Evolutionary conservation across 1,140 invertebrate genomes (phyloP).

Genomic region (Pseudomyrmex dendroicus): DNA sequence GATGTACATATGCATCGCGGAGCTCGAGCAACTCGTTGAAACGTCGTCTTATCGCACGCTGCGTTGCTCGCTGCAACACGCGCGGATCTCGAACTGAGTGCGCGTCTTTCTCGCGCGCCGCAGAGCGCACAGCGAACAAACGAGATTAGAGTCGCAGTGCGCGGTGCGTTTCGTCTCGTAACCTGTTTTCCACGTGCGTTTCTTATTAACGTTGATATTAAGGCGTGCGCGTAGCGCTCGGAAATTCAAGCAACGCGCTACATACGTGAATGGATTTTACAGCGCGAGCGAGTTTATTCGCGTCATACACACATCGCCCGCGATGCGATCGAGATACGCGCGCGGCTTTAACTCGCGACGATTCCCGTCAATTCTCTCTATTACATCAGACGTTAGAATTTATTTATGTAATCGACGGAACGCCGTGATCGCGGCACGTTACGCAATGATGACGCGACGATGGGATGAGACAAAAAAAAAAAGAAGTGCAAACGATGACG

Average conservation of each 20-base stretch:
- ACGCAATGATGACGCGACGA: not conserved
- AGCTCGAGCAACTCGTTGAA: constrained; percentile 33
- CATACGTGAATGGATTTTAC: constrained; percentile 41
- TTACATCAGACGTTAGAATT: constrained; percentile 24
- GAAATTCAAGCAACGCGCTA: constrained; percentile 31
- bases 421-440: not conserved
- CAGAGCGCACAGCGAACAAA: constrained; percentile 7
- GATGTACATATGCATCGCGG: constrained; percentile 17
- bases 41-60: constrained; percentile 46
- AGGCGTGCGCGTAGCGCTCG: not conserved
- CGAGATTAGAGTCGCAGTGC: constrained; percentile 36
- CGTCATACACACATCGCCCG: not conserved
- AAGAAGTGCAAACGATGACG: no score
- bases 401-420: constrained; percentile 29
- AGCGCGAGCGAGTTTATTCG: constrained; percentile 32
- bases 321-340: constrained; percentile 31
- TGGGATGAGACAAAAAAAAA: not conserved
- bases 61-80: not conserved
- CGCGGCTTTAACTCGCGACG: not conserved
- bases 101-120: not conserved
- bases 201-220: constrained; percentile 58
- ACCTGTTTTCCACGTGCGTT: constrained; percentile 58
- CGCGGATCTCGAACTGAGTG: no score
- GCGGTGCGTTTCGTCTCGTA: constrained; percentile 17
- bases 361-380: not conserved